Percentiles rank a stretch among this genome's conserved stretches.
These are phyloP conservation scores for Heterodera filipjevi DNA, from an alignment of 2,888 invertebrate species.

Conservation along the genomic window DNA sequence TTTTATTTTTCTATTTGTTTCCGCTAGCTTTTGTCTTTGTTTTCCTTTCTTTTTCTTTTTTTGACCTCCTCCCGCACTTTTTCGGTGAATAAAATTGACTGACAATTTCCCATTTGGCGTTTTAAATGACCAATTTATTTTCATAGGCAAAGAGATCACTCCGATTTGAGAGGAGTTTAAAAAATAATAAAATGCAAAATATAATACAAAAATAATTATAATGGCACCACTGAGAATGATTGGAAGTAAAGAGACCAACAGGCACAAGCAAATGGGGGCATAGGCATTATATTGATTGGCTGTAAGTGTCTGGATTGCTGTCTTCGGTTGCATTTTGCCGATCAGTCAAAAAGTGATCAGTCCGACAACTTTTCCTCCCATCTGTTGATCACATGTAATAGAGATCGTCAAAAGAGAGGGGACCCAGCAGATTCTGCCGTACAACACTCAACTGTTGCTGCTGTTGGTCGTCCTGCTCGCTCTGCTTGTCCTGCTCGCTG, in stretches of 20 bases:
- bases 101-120: neutral
- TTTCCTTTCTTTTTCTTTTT: conserved; percentile 8
- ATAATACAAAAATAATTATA: neutral
- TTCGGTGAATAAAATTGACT: conserved; percentile 11
- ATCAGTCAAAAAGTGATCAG: too few relatives aligned
- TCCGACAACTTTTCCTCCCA: too few relatives aligned
- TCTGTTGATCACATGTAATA: conserved; percentile 51
- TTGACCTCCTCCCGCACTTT: conserved; percentile 14
- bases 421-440: conserved; percentile 60
- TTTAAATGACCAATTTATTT: neutral
- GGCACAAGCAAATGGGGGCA: too few relatives aligned
- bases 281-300: too few relatives aligned
- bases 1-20: conserved; percentile 6
- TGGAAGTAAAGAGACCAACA: neutral
- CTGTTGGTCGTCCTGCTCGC: neutral
- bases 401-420: conserved; percentile 60
- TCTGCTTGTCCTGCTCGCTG: neutral
- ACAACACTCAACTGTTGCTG: conserved; percentile 46
- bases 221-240: neutral
- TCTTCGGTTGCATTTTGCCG: neutral
- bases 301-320: too few relatives aligned
- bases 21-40: conserved; percentile 15
- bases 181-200: too few relatives aligned
- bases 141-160: neutral
- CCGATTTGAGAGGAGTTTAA: neutral